Percentiles rank a stretch among this genome's conserved stretches.
Evolutionary conservation across 1,140 invertebrate genomes (phyloP).

Genomic region (Ceratitis capitata): DNA sequence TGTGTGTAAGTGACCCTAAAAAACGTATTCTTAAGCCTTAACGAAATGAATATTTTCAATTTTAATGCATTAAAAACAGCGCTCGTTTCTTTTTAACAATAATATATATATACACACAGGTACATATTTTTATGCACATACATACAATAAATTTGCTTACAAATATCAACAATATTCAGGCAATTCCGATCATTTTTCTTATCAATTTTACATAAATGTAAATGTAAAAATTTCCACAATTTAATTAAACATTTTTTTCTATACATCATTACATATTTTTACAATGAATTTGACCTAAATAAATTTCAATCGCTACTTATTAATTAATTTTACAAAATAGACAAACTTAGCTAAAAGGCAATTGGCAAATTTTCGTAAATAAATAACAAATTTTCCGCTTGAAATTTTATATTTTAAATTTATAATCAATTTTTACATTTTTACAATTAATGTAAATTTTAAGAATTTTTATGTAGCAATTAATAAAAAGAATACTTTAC

Average conservation of each 20-base stretch:
- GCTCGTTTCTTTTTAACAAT: neutral
- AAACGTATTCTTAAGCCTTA: neutral
- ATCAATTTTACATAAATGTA: neutral
- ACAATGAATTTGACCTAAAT: too few relatives aligned
- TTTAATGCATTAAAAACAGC: neutral
- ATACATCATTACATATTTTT: too few relatives aligned
- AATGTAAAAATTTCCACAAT: too few relatives aligned
- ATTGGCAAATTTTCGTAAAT: too few relatives aligned
- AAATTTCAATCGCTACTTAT: too few relatives aligned
- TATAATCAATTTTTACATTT: neutral
- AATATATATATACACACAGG: neutral
- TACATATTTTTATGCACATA: slow-evolving; percentile 14
- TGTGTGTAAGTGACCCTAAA: too few relatives aligned
- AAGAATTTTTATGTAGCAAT: neutral
- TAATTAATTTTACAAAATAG: too few relatives aligned
- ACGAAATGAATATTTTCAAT: neutral
- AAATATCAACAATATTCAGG: neutral
- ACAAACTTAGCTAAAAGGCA: too few relatives aligned
- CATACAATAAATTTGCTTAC: slow-evolving; percentile 15
- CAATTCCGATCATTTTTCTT: neutral
- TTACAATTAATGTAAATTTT: neutral
- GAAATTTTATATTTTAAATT: neutral
- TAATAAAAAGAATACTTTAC: too few relatives aligned
- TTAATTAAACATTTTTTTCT: too few relatives aligned
- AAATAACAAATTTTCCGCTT: neutral